phyloP scores from a whole-genome alignment of 2,797 vertebrate genomes.

The Poliocrania exsul region DNA sequence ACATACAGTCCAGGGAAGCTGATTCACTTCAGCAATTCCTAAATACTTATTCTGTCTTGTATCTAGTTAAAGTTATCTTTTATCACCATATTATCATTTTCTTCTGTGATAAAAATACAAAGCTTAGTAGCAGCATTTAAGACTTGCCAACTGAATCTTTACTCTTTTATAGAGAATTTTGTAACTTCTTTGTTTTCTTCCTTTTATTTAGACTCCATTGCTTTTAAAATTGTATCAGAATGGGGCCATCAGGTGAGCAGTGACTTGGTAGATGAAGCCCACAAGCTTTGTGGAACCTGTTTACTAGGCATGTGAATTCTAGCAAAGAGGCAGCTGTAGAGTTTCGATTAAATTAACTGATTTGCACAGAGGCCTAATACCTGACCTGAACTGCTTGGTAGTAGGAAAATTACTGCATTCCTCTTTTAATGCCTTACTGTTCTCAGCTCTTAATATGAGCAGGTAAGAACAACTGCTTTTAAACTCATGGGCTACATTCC shows the following conservation, averaged over 20 bases:
- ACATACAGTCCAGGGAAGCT: background rate
- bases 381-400: background rate
- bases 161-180: background rate
- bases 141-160: background rate
- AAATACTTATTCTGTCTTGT: background rate
- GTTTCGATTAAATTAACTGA: slow-evolving; percentile 14
- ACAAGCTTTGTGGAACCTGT: background rate
- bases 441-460: background rate
- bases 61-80: background rate
- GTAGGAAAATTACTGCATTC: background rate
- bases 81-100: background rate
- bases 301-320: background rate
- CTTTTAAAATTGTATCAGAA: background rate
- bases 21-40: background rate
- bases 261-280: background rate
- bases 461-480: background rate
- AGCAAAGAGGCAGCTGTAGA: background rate
- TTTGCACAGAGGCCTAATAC: background rate
- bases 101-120: background rate
- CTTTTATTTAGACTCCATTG: background rate
- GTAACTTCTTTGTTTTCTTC: background rate
- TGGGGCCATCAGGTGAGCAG: background rate
- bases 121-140: background rate
- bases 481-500: background rate
- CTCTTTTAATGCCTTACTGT: background rate